Conservation (phyloP, 2,797 vertebrate species). For the Lycodopsis pacificus region DNA sequence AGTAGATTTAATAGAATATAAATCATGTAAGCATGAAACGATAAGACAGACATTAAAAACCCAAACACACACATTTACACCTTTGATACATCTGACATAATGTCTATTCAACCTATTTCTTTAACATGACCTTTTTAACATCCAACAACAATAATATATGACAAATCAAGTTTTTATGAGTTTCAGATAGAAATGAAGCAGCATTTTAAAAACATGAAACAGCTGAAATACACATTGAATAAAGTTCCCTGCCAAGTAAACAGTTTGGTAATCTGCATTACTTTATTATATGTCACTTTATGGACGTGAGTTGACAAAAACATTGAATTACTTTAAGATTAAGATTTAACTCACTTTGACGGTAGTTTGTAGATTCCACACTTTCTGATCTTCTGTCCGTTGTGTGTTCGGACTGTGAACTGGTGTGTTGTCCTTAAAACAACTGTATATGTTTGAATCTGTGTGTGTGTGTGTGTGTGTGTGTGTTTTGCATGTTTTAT, state of each 20-base stretch:
- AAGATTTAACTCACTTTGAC: neutral
- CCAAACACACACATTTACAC: too few species aligned
- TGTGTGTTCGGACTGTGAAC: neutral
- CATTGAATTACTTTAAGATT: too few species aligned
- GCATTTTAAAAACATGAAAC: neutral
- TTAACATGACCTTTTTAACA: too few species aligned
- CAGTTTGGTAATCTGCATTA: neutral
- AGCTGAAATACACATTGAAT: neutral
- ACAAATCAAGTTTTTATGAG: neutral
- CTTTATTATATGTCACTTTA: neutral
- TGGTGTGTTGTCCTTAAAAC: neutral
- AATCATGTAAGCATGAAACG: too few species aligned
- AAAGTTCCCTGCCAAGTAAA: neutral
- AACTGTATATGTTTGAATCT: too few species aligned
- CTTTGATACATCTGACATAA: too few species aligned
- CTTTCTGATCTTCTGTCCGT: neutral
- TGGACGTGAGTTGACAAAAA: too few species aligned
- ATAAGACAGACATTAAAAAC: too few species aligned
- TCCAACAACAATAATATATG: neutral
- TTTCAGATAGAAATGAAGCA: too few species aligned
- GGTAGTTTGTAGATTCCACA: neutral
- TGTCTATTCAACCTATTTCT: too few species aligned
- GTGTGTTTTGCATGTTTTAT: conserved; percentile 11
- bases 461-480: neutral
- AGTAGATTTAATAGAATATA: too few species aligned